A percentile compares a stretch with the other conserved stretches of the same genome.
Evolutionary conservation across 2,113 vertebrate genomes (phyloP).

Genomic region (Dermatemys mawii): DNA sequence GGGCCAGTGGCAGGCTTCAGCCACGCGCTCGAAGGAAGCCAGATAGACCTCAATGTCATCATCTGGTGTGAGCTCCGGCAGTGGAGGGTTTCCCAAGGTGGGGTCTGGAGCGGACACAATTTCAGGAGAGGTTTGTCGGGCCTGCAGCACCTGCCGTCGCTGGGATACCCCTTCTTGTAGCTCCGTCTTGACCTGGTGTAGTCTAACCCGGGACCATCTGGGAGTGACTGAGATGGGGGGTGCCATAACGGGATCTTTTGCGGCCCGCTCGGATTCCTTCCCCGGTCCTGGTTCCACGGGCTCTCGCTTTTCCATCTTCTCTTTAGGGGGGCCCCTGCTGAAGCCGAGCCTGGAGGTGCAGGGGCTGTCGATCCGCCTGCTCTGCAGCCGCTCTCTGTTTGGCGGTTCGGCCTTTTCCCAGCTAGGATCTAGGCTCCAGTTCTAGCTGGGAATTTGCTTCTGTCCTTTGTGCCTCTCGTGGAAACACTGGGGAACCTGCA

Average conservation of each 20-base stretch:
- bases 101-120: background rate
- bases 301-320: background rate
- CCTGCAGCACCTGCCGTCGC: background rate
- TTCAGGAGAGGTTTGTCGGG: background rate
- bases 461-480: background rate
- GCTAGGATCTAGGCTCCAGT: background rate
- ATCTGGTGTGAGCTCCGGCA: background rate
- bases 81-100: background rate
- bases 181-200: background rate
- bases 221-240: background rate
- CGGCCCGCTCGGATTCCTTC: background rate
- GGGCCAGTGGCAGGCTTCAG: slow-evolving; percentile 11
- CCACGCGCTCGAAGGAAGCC: slow-evolving; percentile 15
- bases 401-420: background rate
- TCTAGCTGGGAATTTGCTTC: background rate
- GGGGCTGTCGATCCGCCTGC: background rate
- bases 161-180: background rate
- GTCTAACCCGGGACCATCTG: background rate
- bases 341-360: background rate
- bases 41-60: slow-evolving; percentile 20
- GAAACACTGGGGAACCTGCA: background rate
- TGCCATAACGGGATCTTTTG: background rate
- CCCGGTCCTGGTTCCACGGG: background rate
- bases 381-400: background rate
- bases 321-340: background rate